Conservation (phyloP, 2,888 invertebrate genomes). For the Drosophila macrospina region DNA sequence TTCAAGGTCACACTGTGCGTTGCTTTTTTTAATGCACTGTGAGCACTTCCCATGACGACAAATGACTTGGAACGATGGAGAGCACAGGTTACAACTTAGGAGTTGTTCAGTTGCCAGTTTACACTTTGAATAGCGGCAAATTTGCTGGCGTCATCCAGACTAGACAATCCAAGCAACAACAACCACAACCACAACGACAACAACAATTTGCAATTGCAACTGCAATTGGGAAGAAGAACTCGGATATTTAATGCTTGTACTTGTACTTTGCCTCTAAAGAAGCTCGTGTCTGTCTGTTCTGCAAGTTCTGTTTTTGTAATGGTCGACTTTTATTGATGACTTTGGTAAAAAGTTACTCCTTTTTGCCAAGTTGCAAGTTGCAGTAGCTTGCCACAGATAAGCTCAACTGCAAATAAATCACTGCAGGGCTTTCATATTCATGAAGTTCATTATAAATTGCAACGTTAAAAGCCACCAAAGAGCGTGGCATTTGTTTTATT, state of each 20-base stretch:
- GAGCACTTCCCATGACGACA: constrained; percentile 74
- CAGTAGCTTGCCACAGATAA: constrained; percentile 47
- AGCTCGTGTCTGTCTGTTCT: constrained; percentile 23
- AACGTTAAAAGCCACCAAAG: constrained; percentile 44
- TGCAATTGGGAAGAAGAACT: constrained; percentile 46
- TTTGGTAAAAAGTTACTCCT: constrained; percentile 49
- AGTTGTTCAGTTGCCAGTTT: constrained; percentile 31
- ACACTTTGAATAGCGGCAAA: constrained; percentile 59
- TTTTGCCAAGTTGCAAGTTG: constrained; percentile 21
- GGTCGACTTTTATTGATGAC: constrained; percentile 72
- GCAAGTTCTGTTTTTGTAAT: constrained; percentile 39
- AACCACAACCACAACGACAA: constrained; percentile 31
- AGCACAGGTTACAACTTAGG: constrained; percentile 58
- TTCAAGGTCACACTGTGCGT: constrained; percentile 28
- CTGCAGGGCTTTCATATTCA: constrained; percentile 31
- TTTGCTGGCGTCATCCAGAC: constrained; percentile 77
- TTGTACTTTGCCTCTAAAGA: constrained; percentile 8
- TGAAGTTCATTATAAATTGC: constrained; percentile 43
- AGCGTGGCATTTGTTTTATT: constrained; percentile 17
- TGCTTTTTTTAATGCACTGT: constrained; percentile 44
- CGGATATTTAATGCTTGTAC: constrained; percentile 15
- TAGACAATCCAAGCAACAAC: constrained; percentile 63
- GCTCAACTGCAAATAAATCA: constrained; percentile 47
- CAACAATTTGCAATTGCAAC: constrained; percentile 34
- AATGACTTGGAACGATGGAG: constrained; percentile 71